phyloP scores from a whole-genome alignment of 2,888 invertebrate species.

The Agrochola circellaris region DNA sequence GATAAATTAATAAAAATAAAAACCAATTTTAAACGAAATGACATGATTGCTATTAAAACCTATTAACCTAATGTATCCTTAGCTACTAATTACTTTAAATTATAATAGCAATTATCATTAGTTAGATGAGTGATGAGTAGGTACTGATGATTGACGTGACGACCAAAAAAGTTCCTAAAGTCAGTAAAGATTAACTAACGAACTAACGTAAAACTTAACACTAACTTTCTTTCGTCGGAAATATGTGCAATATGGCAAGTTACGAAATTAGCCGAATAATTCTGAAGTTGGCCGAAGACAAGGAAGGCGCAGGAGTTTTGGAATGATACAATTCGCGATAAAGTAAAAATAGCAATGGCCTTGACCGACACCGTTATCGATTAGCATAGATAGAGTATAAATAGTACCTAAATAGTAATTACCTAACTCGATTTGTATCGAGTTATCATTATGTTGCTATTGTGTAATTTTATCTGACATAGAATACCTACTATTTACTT shows the following conservation, averaged over 20 bases:
- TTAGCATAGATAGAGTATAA: neutral
- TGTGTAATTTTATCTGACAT: too few relatives aligned
- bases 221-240: neutral
- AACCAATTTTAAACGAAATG: too few relatives aligned
- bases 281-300: neutral
- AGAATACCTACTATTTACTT: too few relatives aligned
- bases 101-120: too few relatives aligned
- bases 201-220: conserved; percentile 3
- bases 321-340: neutral
- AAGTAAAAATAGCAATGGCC: neutral
- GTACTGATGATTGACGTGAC: too few relatives aligned
- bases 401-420: neutral
- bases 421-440: neutral
- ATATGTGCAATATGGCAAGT: neutral
- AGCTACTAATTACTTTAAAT: too few relatives aligned
- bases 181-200: neutral
- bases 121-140: too few relatives aligned
- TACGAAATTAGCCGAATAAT: conserved; percentile 10
- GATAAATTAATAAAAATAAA: too few relatives aligned
- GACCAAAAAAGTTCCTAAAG: neutral
- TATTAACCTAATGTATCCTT: too few relatives aligned
- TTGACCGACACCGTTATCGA: neutral
- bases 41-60: too few relatives aligned
- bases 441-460: too few relatives aligned
- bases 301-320: neutral